These are phyloP conservation scores for Balearica regulorum DNA, from an alignment of 2,797 vertebrate genomes.

Conservation along the genomic window DNA sequence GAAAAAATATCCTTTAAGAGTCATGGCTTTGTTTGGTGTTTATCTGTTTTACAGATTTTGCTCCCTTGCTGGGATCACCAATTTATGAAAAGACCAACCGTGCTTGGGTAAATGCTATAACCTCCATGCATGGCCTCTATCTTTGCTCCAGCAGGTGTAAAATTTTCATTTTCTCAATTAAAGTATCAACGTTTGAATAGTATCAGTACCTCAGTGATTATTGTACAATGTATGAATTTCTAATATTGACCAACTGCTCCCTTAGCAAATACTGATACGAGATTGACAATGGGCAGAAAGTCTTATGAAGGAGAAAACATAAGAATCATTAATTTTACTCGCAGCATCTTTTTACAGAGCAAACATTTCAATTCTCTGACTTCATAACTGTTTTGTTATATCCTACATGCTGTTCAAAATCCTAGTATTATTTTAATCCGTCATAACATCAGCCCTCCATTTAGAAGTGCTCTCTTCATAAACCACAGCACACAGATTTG, in stretches of 20 bases:
- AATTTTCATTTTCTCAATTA: not conserved
- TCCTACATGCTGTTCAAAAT: not conserved
- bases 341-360: not conserved
- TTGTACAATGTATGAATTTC: not conserved
- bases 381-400: not conserved
- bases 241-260: not conserved
- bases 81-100: not conserved
- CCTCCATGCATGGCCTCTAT: accelerated
- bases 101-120: not conserved
- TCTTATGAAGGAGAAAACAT: not conserved
- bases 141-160: not conserved
- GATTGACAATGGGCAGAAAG: not conserved
- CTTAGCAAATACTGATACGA: not conserved
- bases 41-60: not conserved
- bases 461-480: not conserved
- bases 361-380: not conserved
- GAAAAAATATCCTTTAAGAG: not conserved
- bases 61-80: not conserved
- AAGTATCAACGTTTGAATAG: not conserved
- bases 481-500: not conserved
- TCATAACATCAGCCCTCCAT: not conserved
- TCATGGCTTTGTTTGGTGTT: not conserved
- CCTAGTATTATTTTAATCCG: not conserved
- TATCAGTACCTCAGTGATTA: not conserved
- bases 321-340: not conserved